Base-by-base conservation (phyloP, 2,113 vertebrate species). In the Sinocyclocheilus anophthalmus region DNA sequence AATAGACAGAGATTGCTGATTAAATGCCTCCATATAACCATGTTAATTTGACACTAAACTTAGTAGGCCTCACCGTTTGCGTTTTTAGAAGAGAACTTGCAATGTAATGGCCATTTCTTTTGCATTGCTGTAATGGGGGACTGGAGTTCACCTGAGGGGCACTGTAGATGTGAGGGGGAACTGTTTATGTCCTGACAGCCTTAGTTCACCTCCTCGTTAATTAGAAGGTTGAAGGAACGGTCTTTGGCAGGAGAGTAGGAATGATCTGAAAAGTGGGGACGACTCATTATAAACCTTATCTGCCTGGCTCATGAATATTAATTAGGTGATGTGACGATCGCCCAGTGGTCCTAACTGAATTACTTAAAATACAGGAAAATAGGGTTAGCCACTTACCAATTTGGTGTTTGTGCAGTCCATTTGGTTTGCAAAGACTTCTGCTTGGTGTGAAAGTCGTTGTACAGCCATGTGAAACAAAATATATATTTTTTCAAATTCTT, bases 141-240 rank as follows among this genome's bases (percentile, higher is more conserved):
- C 42, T 57, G 9, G 53, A 63, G 57, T 65, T 81, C 55, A 81
- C 78, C 57, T 45, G 22, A 59, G 12, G 57, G 59, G 33, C 59
- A 81, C 20, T 65, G 33, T 0, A n/a, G 22, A 65, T 45, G 78
- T 81, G 55, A 63, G 1, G 11, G 78, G 30, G 33, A 45, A 37
- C 37, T 81, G 57, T 81, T 81, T 63, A 81, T 61, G 76, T 77
- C 22, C 20, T 24, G 57, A 80, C 78, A 63, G 50, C 76, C 5
- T 20, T 37, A 79, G 26, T 59, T 79, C 53, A 80, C 26, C 26
- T 50, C 48, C 12, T 11, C 7, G 20, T 77, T 77, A 55, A 77
- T 77, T 55, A 77, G 45, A 77, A 55, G 24, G 50, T 55, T 77
- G 12, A 77, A 10, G 48, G 12, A 50, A 50, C 48, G 12, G n/a